Evolutionary conservation across 2,113 vertebrate species (phyloP), one percentile per base, ranked within the genome.

Genomic region (Struthidea cinerea): DNA sequence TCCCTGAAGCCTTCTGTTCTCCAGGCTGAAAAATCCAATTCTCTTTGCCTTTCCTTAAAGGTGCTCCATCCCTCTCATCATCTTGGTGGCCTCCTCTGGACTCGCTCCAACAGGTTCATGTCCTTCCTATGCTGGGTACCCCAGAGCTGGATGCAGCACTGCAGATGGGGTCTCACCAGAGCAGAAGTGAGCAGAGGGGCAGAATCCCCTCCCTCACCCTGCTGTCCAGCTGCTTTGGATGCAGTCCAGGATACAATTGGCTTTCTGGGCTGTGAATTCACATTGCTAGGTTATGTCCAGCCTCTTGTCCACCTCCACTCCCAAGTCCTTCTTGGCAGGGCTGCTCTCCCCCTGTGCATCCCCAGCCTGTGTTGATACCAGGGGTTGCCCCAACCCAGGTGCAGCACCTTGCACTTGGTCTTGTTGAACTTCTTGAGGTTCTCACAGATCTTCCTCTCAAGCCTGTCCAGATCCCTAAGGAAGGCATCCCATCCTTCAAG

Each of bases 101-200:
- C 46, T 39, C 0, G 0, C 13, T 67, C 8, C 23, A 52, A 13
- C 23, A 46, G 28, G 11, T 46, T 13, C 5, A 20, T 26, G 33
- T 30, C 24, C n/a, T 46, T 75, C 16, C 24, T n/a, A 0, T 46
- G 23, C 60, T 30, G 28, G 6, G 44, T 19, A 59, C 39, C 10
- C 19, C 53, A 59, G 28, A 46, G 33, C 33, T n/a, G 46, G 46
- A 68, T 53, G 20, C 53, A 75, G 16, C 20, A 18, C 28, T 67
- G 8, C 28, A 68, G 37, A 13, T 46, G 13, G 15, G 15, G 18
- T 88, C 27, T 65, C 52, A 33, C 8, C 44, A 44, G 68, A 27
- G 67, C 10, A 42, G 21, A 60, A 37, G n/a, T 26, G n/a, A 56
- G 50, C 6, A 57, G 21, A 41, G 35, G 3, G 21, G 21, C 41